phyloP scores from a whole-genome alignment of 2,797 vertebrate genomes.

The Hozukius guyotensis region DNA sequence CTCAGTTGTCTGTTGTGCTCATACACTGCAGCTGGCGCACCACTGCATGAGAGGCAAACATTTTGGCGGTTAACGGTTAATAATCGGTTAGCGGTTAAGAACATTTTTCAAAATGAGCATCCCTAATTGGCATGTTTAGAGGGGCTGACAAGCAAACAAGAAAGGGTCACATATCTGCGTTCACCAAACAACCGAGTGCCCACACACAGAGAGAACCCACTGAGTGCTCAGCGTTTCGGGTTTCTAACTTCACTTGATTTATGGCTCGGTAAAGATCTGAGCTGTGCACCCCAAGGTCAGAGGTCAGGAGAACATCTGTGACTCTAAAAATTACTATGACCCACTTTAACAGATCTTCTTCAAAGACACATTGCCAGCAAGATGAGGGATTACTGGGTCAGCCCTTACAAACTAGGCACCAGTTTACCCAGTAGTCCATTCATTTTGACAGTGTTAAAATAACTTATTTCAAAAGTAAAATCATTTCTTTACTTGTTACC shows the following conservation, averaged over 20 bases:
- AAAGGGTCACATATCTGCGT: neutral
- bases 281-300: constrained; percentile 15
- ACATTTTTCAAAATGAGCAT: no score
- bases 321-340: constrained; percentile 33
- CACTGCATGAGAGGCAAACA: no score
- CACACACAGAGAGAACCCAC: neutral
- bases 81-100: no score
- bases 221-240: neutral
- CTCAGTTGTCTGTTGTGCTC: no score
- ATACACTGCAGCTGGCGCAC: no score
- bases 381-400: constrained; percentile 11
- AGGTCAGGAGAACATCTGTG: constrained; percentile 34
- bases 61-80: no score
- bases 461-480: no score
- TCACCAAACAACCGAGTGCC: neutral
- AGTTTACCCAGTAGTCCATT: neutral
- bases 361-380: constrained; percentile 9
- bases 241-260: constrained; percentile 27
- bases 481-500: no score
- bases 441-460: neutral
- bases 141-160: constrained; percentile 9
- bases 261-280: constrained; percentile 6
- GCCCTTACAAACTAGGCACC: neutral
- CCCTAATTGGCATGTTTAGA: neutral
- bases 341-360: constrained; percentile 32